Conservation (phyloP, 1,140 invertebrate genomes). For the Drosophila kanapiae region DNA sequence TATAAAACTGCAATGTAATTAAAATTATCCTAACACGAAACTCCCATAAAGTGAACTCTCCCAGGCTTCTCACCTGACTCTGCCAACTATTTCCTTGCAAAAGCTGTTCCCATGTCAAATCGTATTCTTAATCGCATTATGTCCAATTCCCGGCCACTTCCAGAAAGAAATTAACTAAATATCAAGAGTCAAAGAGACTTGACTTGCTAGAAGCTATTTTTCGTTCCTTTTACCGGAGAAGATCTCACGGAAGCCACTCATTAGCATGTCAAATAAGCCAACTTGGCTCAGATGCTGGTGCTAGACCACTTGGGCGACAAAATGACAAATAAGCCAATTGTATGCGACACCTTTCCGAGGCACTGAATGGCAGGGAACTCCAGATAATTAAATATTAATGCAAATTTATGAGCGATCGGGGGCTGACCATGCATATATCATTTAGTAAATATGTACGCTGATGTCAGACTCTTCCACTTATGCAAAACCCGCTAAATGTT, state of each 20-base stretch:
- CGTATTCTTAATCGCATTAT: conserved; percentile 71
- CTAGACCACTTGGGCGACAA: conserved; percentile 3
- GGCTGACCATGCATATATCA: conserved; percentile 14
- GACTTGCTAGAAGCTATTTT: neutral
- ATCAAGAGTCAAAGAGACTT: conserved; percentile 55
- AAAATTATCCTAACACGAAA: neutral
- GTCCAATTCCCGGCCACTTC: conserved; percentile 26
- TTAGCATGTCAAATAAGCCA: conserved; percentile 75
- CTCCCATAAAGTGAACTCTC: conserved; percentile 30
- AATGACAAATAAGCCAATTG: conserved; percentile 77
- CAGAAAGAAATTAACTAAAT: conserved; percentile 47
- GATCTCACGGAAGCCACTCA: conserved; percentile 79
- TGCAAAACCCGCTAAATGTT: conserved; percentile 48
- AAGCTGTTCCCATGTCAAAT: conserved; percentile 48
- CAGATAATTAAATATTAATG: conserved; percentile 76
- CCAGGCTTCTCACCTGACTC: conserved; percentile 29
- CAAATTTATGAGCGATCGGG: conserved; percentile 61
- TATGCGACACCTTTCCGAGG: conserved; percentile 55
- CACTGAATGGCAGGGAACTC: conserved; percentile 8
- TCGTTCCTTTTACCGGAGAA: conserved; percentile 11
- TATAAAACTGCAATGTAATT: neutral
- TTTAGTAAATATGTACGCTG: conserved; percentile 29
- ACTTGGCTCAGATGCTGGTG: conserved; percentile 15
- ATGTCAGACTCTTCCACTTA: conserved; percentile 48
- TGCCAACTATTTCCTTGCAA: conserved; percentile 12